Evolutionary conservation across 2,113 vertebrate genomes (phyloP).

Genomic region (Deroptyus accipitrinus): DNA sequence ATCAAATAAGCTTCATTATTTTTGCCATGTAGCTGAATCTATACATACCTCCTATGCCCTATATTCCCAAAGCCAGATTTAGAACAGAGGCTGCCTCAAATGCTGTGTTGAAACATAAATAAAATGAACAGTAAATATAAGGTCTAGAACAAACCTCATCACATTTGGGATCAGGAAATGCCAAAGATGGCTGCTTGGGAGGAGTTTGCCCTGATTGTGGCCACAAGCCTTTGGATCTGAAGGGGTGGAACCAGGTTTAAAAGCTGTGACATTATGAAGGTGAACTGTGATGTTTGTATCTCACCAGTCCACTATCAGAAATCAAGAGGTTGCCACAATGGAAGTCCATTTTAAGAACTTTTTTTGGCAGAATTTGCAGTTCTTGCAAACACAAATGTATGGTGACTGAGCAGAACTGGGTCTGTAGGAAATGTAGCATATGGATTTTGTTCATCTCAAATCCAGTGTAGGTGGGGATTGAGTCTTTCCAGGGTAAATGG

Average conservation of each 20-base stretch:
- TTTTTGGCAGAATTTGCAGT: background rate
- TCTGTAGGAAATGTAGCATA: background rate
- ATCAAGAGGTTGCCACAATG: background rate
- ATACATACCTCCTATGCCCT: background rate
- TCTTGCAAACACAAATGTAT: background rate
- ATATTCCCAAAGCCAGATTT: background rate
- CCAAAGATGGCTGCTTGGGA: background rate
- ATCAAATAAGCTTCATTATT: background rate
- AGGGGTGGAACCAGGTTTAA: background rate
- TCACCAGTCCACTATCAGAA: background rate
- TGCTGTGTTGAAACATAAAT: background rate
- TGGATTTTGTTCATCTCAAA: background rate
- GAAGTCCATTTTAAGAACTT: background rate
- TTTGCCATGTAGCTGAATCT: background rate
- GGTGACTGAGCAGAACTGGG: background rate
- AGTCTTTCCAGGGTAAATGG: background rate
- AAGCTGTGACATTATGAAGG: background rate
- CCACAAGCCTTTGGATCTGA: background rate
- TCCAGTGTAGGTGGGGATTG: background rate
- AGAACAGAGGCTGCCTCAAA: constrained; percentile 6
- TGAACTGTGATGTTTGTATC: background rate
- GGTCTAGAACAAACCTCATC: background rate
- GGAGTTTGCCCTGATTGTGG: background rate
- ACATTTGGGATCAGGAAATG: background rate
- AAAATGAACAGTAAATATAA: background rate